A percentile compares a stretch with the other conserved stretches of the same genome.
Conservation (phyloP, 2,888 invertebrate genomes). For the Drosophila melanosoma region DNA sequence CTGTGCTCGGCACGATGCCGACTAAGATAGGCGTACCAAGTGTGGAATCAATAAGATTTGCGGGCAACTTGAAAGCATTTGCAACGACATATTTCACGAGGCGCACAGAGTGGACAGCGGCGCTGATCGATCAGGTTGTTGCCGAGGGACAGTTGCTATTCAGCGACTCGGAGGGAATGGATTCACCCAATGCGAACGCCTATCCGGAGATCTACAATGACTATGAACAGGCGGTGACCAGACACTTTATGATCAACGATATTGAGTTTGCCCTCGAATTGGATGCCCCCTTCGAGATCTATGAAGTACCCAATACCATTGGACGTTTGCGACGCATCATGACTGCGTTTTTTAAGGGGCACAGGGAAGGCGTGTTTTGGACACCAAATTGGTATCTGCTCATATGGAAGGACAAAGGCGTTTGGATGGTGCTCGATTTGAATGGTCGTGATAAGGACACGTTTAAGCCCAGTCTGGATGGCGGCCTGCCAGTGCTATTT, state of each 20-base stretch:
- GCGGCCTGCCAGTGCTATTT: slow-evolving; percentile 74
- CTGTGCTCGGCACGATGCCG: slow-evolving; percentile 53
- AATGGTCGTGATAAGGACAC: slow-evolving; percentile 75
- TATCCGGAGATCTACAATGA: slow-evolving; percentile 67
- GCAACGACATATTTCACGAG: slow-evolving; percentile 78
- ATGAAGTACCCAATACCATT: slow-evolving; percentile 30
- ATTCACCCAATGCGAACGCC: slow-evolving; percentile 30
- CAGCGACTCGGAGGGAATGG: slow-evolving; percentile 56
- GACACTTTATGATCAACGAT: slow-evolving; percentile 75
- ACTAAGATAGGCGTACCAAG: slow-evolving; percentile 50
- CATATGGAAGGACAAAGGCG: slow-evolving; percentile 78
- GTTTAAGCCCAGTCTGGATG: slow-evolving; percentile 58
- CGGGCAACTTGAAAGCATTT: slow-evolving; percentile 77
- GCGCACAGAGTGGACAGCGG: slow-evolving; percentile 75
- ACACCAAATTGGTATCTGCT: slow-evolving; percentile 74
- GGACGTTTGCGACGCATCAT: slow-evolving; percentile 53
- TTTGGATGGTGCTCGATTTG: slow-evolving; percentile 82
- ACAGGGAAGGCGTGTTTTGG: slow-evolving; percentile 69
- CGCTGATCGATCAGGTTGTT: slow-evolving; percentile 74
- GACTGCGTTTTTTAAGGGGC: slow-evolving; percentile 68
- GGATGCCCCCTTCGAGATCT: slow-evolving; percentile 62
- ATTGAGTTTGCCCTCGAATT: slow-evolving; percentile 77
- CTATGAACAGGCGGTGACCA: slow-evolving; percentile 69
- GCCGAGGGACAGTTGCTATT: slow-evolving; percentile 76
- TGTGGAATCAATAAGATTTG: slow-evolving; percentile 65